A percentile compares a stretch with the other conserved stretches of the same genome.
Evolutionary conservation across 2,888 invertebrate species (phyloP).

Genomic region (Eupithecia dodoneata): DNA sequence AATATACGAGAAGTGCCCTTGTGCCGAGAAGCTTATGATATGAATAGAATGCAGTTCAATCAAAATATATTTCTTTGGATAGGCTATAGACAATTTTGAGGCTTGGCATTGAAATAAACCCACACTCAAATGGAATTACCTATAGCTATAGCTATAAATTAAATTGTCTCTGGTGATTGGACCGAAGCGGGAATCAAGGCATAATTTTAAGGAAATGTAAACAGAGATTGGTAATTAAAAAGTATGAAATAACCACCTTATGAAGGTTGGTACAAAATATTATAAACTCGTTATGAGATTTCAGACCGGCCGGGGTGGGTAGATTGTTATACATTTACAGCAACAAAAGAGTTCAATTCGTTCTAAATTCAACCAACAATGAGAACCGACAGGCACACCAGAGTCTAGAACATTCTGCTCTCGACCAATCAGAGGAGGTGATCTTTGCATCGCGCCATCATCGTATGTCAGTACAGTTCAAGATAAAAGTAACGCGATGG

Average conservation of each 20-base stretch:
- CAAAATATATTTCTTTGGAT: background rate
- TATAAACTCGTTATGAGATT: background rate
- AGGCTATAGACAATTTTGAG: background rate
- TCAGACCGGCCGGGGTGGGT: background rate
- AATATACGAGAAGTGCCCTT: background rate
- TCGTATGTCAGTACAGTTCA: constrained; percentile 31
- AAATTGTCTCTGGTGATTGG: background rate
- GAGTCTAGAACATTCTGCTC: constrained; percentile 25
- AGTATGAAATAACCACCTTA: background rate
- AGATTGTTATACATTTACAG: background rate
- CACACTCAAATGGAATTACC: background rate
- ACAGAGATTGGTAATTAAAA: background rate
- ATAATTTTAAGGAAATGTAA: background rate
- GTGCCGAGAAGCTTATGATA: background rate
- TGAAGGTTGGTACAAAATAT: background rate
- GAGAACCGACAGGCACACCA: constrained; percentile 9
- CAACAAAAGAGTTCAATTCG: constrained; percentile 2
- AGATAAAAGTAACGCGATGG: constrained; percentile 19
- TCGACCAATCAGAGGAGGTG: constrained; percentile 29
- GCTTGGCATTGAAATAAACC: background rate
- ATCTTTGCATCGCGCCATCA: constrained; percentile 29
- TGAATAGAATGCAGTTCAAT: background rate
- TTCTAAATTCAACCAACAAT: constrained; percentile 15
- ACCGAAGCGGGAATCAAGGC: background rate
- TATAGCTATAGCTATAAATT: background rate